Evolutionary conservation across 2,797 vertebrate genomes (phyloP).

Genomic region (Anolis apletophallus): DNA sequence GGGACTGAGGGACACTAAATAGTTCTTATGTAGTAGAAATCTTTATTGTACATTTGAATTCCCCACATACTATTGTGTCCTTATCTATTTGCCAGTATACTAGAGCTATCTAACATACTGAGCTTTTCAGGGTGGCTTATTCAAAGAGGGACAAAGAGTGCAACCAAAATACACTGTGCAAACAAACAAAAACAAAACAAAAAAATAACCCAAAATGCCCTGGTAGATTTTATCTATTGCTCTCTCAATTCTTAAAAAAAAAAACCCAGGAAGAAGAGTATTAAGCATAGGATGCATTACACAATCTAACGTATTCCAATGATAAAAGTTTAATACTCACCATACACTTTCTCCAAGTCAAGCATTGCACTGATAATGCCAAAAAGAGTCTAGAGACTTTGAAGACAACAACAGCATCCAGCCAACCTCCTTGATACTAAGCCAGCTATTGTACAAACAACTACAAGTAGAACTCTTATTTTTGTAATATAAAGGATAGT

Average conservation of each 20-base stretch:
- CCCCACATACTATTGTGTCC: neutral
- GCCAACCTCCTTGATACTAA: slow-evolving; percentile 55
- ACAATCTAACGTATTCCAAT: neutral
- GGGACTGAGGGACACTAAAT: neutral
- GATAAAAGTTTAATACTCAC: slow-evolving; percentile 49
- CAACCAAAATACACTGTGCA: neutral
- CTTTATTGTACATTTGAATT: neutral
- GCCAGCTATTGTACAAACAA: slow-evolving; percentile 61
- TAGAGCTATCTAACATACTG: neutral
- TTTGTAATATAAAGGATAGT: slow-evolving; percentile 63
- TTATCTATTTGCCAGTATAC: neutral
- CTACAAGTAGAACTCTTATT: slow-evolving; percentile 62
- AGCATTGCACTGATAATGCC: slow-evolving; percentile 56
- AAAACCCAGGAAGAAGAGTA: neutral
- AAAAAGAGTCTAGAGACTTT: slow-evolving; percentile 65
- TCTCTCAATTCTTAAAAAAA: neutral
- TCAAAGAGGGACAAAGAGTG: neutral
- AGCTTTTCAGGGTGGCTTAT: neutral
- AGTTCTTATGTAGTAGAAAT: neutral
- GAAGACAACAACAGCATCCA: slow-evolving; percentile 52
- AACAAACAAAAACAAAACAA: no score
- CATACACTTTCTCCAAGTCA: slow-evolving; percentile 56
- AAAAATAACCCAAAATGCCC: no score
- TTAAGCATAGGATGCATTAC: neutral
- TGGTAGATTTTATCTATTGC: neutral